phyloP scores from a whole-genome alignment of 2,113 vertebrate genomes.

The Verasper variegatus region DNA sequence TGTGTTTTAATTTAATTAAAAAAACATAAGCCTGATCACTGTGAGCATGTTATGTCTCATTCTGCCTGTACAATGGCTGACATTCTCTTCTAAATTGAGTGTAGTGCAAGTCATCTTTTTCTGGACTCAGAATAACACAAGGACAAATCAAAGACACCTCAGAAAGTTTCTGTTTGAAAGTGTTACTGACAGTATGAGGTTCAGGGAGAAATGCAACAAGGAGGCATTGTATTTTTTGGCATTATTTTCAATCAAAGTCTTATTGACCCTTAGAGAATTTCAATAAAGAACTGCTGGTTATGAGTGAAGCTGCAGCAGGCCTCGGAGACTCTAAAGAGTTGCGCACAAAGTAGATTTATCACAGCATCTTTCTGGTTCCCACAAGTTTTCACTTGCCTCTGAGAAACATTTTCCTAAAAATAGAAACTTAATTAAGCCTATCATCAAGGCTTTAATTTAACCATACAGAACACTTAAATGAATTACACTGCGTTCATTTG shows the following conservation, averaged over 20 bases:
- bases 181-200: not conserved
- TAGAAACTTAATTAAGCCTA: constrained; percentile 53
- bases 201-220: constrained; percentile 11
- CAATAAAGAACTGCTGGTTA: constrained; percentile 48
- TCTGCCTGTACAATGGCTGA: no score
- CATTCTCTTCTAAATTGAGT: not conserved
- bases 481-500: constrained; percentile 42
- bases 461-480: constrained; percentile 34
- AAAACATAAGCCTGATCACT: not conserved
- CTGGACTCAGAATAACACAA: not conserved
- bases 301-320: constrained; percentile 39
- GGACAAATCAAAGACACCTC: not conserved
- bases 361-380: constrained; percentile 31
- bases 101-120: not conserved
- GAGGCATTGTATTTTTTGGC: constrained; percentile 14
- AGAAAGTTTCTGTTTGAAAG: constrained; percentile 24
- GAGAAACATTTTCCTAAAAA: constrained; percentile 52
- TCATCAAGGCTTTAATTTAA: constrained; percentile 41
- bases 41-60: not conserved
- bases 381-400: constrained; percentile 32
- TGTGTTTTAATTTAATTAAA: no score
- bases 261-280: constrained; percentile 56
- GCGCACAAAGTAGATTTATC: constrained; percentile 48
- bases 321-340: constrained; percentile 34
- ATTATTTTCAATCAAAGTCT: constrained; percentile 57